phyloP scores from a whole-genome alignment of 2,888 invertebrate species.

The Drosophila eohydei region DNA sequence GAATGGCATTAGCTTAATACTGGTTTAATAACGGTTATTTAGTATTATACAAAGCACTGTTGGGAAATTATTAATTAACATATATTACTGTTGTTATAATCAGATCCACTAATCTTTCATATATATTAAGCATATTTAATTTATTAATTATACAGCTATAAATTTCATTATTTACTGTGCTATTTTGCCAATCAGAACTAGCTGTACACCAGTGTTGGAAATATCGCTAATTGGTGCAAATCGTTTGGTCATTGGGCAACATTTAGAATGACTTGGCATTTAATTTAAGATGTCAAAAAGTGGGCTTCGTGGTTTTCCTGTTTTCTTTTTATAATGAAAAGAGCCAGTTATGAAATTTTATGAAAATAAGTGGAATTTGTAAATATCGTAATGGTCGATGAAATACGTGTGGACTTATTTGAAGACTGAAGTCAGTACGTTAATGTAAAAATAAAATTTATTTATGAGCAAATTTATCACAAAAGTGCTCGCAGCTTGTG shows the following conservation, averaged over 20 bases:
- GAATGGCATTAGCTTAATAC: neutral
- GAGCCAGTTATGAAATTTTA: neutral
- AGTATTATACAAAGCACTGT: too few species aligned
- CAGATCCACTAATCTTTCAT: neutral
- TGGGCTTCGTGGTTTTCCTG: too few species aligned
- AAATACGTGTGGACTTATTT: too few species aligned
- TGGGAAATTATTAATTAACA: neutral
- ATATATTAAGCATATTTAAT: neutral
- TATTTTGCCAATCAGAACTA: neutral
- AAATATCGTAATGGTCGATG: neutral
- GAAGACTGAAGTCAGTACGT: neutral
- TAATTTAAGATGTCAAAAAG: neutral
- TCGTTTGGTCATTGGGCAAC: neutral
- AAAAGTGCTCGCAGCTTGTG: neutral
- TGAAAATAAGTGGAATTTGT: neutral
- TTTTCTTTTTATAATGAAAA: neutral
- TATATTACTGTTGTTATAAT: neutral
- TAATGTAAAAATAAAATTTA: neutral
- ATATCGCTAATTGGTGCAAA: neutral
- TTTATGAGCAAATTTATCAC: neutral
- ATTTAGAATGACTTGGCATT: neutral
- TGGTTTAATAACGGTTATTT: neutral
- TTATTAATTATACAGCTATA: neutral
- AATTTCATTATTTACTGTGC: neutral
- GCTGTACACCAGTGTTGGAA: constrained; percentile 2